A percentile compares a stretch with the other conserved stretches of the same genome.
phyloP scores from a whole-genome alignment of 2,888 invertebrate genomes.

The Cabera pusaria region DNA sequence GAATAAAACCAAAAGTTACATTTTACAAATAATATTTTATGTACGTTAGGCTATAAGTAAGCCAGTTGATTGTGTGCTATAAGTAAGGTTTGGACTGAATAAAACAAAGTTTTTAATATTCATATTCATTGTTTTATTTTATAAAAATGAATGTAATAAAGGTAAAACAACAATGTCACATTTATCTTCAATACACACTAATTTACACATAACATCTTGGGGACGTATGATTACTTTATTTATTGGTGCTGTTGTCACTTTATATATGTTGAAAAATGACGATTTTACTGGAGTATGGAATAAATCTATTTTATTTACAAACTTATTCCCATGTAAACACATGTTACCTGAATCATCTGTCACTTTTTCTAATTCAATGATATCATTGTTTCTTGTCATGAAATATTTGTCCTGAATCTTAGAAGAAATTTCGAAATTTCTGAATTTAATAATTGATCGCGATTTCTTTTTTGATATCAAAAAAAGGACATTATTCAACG shows the following conservation, averaged over 20 bases:
- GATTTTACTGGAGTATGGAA: background rate
- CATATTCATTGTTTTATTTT: no score
- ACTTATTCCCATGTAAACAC: background rate
- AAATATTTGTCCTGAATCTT: conserved; percentile 1
- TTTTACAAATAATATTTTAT: no score
- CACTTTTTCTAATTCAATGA: background rate
- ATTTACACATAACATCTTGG: background rate
- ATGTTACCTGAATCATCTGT: background rate
- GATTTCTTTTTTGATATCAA: no score
- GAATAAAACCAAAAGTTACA: no score
- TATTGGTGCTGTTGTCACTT: background rate
- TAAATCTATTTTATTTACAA: background rate
- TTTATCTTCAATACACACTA: no score
- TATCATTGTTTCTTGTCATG: background rate
- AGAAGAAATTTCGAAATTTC: background rate
- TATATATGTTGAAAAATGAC: background rate
- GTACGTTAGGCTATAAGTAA: no score
- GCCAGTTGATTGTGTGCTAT: no score
- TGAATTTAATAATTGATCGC: background rate
- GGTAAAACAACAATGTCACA: conserved; percentile 1
- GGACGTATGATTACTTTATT: background rate
- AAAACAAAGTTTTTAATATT: no score
- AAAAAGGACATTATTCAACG: no score
- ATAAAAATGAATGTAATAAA: background rate
- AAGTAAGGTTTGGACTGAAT: no score